Evolutionary conservation across 2,888 invertebrate species (phyloP).

Genomic region (Dendrolimus pini): DNA sequence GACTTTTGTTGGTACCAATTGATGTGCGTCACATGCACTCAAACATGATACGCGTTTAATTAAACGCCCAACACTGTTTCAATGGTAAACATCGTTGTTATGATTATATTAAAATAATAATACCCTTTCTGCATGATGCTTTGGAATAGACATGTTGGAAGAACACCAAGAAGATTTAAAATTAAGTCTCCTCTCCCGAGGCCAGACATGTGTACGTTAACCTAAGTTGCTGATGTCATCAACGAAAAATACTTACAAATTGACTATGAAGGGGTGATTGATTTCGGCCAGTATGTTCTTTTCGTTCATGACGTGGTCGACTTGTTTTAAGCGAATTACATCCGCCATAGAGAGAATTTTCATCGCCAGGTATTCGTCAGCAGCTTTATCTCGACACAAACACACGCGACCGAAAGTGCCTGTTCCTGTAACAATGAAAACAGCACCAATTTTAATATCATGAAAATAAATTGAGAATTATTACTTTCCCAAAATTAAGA

Average conservation of each 20-base stretch:
- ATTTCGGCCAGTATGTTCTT: constrained; percentile 94
- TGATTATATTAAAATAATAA: constrained; percentile 22
- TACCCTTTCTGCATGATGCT: constrained; percentile 16
- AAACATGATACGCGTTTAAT: constrained; percentile 34
- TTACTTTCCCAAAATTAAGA: too few species aligned
- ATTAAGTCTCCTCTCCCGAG: not conserved
- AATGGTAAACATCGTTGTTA: constrained; percentile 27
- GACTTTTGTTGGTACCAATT: constrained; percentile 29
- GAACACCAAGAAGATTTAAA: constrained; percentile 20
- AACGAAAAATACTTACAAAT: constrained; percentile 56
- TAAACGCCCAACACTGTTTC: constrained; percentile 24
- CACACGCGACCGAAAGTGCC: constrained; percentile 98
- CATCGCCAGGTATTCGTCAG: constrained; percentile 91
- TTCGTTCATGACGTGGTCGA: constrained; percentile 98
- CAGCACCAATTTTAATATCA: constrained; percentile 6
- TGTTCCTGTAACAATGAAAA: constrained; percentile 80
- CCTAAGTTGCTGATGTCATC: not conserved
- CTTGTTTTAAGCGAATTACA: constrained; percentile 95
- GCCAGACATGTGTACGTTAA: not conserved
- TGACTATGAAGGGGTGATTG: constrained; percentile 97
- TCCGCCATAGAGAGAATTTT: constrained; percentile 96
- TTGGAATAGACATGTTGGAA: constrained; percentile 21
- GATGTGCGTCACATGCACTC: constrained; percentile 35
- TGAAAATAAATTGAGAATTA: constrained; percentile 2
- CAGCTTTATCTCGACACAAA: constrained; percentile 88